phyloP scores from a whole-genome alignment of 2,113 vertebrate genomes.

The Coracopsis vasa region DNA sequence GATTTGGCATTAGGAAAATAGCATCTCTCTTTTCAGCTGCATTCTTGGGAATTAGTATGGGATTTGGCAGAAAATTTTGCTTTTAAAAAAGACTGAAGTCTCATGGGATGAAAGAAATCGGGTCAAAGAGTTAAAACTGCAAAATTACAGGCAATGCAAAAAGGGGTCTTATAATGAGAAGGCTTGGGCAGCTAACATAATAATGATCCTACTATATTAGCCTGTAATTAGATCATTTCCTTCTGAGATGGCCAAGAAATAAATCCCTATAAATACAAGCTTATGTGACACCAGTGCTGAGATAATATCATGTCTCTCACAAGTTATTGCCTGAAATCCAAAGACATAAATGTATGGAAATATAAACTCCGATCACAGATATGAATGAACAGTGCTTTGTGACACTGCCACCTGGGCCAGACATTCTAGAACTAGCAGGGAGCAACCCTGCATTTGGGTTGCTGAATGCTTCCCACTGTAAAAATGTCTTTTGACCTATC shows the following conservation, averaged over 20 bases:
- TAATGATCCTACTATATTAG: constrained; percentile 1
- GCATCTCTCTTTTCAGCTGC: neutral
- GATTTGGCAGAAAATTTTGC: neutral
- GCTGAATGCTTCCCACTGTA: neutral
- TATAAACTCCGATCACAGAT: neutral
- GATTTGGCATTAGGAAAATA: neutral
- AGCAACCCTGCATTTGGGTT: neutral
- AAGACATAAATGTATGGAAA: neutral
- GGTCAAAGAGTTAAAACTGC: neutral
- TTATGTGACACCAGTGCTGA: neutral
- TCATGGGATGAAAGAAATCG: neutral
- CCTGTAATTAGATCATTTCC: constrained; percentile 42
- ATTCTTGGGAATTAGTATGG: neutral
- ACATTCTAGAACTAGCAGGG: neutral
- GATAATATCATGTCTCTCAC: neutral
- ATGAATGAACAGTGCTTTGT: neutral
- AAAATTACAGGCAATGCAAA: neutral
- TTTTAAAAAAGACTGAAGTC: neutral
- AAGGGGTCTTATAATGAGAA: neutral
- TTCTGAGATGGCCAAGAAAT: neutral
- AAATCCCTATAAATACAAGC: neutral
- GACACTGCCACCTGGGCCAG: neutral
- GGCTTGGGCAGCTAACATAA: neutral
- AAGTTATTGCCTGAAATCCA: neutral
- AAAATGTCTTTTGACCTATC: neutral